phyloP scores from a whole-genome alignment of 2,113 vertebrate species.

The Callospermophilus lateralis region DNA sequence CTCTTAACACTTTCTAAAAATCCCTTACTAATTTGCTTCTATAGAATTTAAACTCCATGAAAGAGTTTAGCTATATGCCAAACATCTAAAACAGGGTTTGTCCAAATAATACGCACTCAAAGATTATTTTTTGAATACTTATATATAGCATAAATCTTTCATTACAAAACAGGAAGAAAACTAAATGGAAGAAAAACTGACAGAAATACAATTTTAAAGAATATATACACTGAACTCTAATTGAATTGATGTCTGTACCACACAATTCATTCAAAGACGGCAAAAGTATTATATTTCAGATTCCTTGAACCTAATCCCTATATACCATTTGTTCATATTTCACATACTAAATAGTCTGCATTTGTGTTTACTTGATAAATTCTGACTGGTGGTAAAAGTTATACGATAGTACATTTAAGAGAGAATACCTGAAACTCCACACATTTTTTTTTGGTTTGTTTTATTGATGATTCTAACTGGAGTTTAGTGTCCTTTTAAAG shows the following conservation, averaged over 20 bases:
- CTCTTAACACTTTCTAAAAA: constrained; percentile 24
- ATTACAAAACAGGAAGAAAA: constrained; percentile 25
- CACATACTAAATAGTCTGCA: background rate
- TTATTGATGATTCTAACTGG: background rate
- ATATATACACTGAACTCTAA: background rate
- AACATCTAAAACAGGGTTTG: background rate
- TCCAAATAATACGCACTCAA: background rate
- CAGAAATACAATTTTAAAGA: constrained; percentile 1
- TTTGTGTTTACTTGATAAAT: constrained; percentile 25
- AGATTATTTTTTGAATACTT: background rate
- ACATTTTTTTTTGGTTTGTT: background rate
- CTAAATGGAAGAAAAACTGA: constrained; percentile 30
- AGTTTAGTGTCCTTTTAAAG: background rate
- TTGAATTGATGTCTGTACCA: background rate
- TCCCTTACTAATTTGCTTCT: background rate
- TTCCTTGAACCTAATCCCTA: background rate
- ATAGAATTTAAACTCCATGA: constrained; percentile 12
- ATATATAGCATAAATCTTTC: background rate
- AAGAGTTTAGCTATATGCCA: background rate
- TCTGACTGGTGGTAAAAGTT: constrained; percentile 9
- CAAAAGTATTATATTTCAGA: constrained; percentile 21
- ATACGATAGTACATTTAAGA: background rate
- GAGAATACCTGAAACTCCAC: background rate
- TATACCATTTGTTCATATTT: background rate
- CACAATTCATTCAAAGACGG: background rate